Base-by-base conservation (phyloP, 2,113 vertebrate genomes). In the Chlamydotis undulata region DNA sequence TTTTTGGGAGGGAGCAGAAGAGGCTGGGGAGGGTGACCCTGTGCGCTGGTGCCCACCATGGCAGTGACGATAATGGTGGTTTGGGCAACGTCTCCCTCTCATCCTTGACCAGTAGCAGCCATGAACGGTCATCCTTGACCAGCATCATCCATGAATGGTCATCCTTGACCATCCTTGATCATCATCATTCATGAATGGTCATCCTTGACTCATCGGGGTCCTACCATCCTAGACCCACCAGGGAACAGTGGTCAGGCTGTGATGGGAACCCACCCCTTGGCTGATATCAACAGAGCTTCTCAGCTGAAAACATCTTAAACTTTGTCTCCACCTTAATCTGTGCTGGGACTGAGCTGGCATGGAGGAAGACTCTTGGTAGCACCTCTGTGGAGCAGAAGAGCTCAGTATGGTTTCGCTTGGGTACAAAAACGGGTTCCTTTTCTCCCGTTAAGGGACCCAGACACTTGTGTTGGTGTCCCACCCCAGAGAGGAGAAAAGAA, bases 171-270 rank as follows among this genome's bases (percentile, higher is more conserved):
- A 47, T 19, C 41, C 41, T 12, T 41, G 41, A 41, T 37, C 41
- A 43, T 43, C 16, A 23, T 10, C 37, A 39, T 63, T 63, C 60
- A 39, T 39, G 37, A 63, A 39, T 19, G 37, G 19, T 39, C 21
- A 14, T 50, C 24, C 39, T 33, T 56, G 39, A 53, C 29, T 17
- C 35, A 81, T 8, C 5, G 9, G 14, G 19, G 5, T 45, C 22
- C 35, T 35, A 17, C 37, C 10, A 41, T 19, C 43, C 19, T 11
- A 16, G 45, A 19, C 15, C 33, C 26, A 35, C 14, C 18, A 41
- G n/a, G 29, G 29, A 53, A 8, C 1, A 2, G 18, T 15, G 43
- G 7, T 8, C 0, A 1, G 23, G 19, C 41, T 43, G 41, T 43
- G 41, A 43, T 5, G 6, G 41, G 41, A 43, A 43, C 41, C 33